These are phyloP conservation scores for Apantesis nais DNA, from an alignment of 2,888 invertebrate species.

Conservation along the genomic window DNA sequence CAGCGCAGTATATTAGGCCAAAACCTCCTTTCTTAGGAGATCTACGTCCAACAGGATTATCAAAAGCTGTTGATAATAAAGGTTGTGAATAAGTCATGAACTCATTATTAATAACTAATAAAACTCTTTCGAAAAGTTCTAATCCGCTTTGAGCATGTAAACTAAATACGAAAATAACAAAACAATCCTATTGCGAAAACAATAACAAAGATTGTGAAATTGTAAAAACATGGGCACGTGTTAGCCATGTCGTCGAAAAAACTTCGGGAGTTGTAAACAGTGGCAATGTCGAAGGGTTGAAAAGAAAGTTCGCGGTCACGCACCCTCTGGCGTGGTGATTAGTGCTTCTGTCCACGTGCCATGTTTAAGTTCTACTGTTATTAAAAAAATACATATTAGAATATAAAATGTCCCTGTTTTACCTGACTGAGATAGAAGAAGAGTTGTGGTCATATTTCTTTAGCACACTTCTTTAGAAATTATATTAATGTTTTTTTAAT, in stretches of 20 bases:
- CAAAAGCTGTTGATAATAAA: no score
- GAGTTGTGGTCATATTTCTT: not conserved
- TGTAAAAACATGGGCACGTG: conserved; percentile 7
- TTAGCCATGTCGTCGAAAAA: not conserved
- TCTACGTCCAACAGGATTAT: no score
- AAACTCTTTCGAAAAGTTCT: not conserved
- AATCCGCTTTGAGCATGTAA: not conserved
- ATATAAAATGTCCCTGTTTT: not conserved
- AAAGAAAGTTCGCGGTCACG: not conserved
- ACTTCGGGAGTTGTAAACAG: not conserved
- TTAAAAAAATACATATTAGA: not conserved
- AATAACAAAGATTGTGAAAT: not conserved
- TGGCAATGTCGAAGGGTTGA: not conserved
- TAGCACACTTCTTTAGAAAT: no score
- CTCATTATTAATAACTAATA: not conserved
- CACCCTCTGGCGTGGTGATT: not conserved
- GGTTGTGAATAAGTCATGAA: not conserved
- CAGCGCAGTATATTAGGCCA: no score
- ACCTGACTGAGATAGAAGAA: not conserved
- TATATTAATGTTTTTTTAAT: no score
- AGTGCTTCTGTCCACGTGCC: not conserved
- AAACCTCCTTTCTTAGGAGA: no score
- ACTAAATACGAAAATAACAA: not conserved
- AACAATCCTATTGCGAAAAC: conserved; percentile 2
- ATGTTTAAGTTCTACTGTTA: not conserved